Conservation (phyloP, 2,888 invertebrate species). For the Hypomecis atomaria region DNA sequence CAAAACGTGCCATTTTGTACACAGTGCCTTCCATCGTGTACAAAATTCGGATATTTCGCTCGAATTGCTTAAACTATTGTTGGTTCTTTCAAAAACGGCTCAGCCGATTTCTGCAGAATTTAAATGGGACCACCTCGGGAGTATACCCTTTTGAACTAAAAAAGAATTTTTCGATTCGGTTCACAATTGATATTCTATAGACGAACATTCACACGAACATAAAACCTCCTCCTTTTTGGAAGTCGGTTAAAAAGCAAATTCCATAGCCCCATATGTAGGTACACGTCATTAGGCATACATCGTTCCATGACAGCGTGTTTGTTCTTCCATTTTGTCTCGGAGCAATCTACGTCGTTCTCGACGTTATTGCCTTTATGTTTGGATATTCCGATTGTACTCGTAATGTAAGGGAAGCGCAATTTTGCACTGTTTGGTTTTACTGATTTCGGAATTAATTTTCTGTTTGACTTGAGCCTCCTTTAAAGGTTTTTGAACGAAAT, state of each 20-base stretch:
- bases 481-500: slow-evolving; percentile 13
- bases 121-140: no score
- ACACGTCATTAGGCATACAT: slow-evolving; percentile 14
- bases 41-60: no score
- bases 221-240: no score
- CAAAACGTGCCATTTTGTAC: no score
- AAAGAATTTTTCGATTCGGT: no score
- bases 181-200: no score
- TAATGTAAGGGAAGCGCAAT: slow-evolving; percentile 23
- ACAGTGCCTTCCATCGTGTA: no score
- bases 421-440: slow-evolving; percentile 27
- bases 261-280: not conserved
- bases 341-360: slow-evolving; percentile 20
- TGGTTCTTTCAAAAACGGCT: no score
- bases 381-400: slow-evolving; percentile 28
- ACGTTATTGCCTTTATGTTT: slow-evolving; percentile 30
- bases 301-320: slow-evolving; percentile 18
- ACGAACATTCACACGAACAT: no score
- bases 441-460: slow-evolving; percentile 24
- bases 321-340: slow-evolving; percentile 23
- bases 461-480: slow-evolving; percentile 18
- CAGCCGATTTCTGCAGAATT: no score
- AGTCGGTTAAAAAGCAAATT: slow-evolving; percentile 10
- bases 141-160: no score
- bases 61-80: no score